phyloP scores from a whole-genome alignment of 1,140 invertebrate genomes.

The Plutomurus gul region DNA sequence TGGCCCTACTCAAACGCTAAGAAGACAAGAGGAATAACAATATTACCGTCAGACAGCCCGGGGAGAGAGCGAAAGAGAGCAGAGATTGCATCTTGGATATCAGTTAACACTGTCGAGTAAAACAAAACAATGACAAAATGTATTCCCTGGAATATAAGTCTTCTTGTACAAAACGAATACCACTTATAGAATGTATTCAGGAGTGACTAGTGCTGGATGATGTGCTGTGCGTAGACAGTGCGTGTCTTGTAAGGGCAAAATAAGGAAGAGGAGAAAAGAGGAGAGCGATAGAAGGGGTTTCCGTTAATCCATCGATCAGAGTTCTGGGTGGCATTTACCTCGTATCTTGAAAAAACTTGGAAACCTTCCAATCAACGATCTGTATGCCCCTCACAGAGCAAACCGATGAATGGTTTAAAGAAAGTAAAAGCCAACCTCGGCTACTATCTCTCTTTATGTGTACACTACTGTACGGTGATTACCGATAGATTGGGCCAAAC shows the following conservation, averaged over 20 bases:
- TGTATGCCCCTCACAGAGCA: not conserved
- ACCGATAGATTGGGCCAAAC: no score
- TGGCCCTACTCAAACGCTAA: not conserved
- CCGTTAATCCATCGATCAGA: conserved; percentile 25
- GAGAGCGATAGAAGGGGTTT: conserved; percentile 10
- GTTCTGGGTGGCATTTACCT: not conserved
- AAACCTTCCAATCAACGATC: not conserved
- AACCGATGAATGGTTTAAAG: no score
- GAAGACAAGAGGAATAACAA: not conserved
- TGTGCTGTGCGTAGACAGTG: not conserved
- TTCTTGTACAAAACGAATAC: no score
- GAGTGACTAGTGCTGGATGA: not conserved
- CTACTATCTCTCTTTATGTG: no score
- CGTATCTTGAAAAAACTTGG: not conserved
- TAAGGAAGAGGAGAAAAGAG: not conserved
- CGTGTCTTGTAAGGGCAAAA: not conserved
- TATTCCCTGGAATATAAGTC: no score
- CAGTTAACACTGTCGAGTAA: no score
- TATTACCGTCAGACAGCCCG: not conserved
- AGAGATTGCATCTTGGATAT: no score
- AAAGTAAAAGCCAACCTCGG: no score
- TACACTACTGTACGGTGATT: no score
- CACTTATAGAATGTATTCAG: not conserved
- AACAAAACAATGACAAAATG: no score
- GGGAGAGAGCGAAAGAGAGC: not conserved